Evolutionary conservation across 2,888 invertebrate genomes (phyloP).

Genomic region (Gandaritis pyraliata): DNA sequence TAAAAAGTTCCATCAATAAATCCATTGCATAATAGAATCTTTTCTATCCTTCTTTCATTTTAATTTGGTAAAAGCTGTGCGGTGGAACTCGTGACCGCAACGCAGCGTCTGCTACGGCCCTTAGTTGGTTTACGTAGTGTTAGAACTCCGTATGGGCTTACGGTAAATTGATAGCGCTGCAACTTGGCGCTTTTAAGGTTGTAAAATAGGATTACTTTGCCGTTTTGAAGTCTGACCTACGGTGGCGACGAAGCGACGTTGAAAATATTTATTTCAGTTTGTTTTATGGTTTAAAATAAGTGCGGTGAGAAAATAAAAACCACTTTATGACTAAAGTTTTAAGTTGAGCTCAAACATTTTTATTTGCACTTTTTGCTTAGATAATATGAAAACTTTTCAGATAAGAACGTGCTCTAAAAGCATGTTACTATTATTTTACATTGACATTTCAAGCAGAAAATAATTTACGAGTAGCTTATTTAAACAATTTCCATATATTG

Average conservation of each 20-base stretch:
- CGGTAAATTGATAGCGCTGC: slow-evolving; percentile 37
- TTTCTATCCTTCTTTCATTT: too few species aligned
- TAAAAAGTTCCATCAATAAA: too few species aligned
- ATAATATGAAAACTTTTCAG: not conserved
- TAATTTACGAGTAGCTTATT: slow-evolving; percentile 11
- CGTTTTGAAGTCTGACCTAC: slow-evolving; percentile 32
- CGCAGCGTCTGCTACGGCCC: slow-evolving; percentile 5
- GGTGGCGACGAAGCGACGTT: slow-evolving; percentile 5
- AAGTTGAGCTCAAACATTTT: slow-evolving; percentile 1
- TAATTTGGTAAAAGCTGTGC: not conserved
- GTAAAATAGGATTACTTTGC: slow-evolving; percentile 35
- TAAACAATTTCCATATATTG: slow-evolving; percentile 18
- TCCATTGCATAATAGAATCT: too few species aligned
- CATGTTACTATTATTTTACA: too few species aligned
- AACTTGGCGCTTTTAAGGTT: slow-evolving; percentile 34
- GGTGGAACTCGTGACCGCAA: not conserved
- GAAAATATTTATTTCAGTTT: slow-evolving; percentile 18
- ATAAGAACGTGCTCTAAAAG: too few species aligned
- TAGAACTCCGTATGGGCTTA: slow-evolving; percentile 32
- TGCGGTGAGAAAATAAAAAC: slow-evolving; percentile 1
- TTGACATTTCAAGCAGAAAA: not conserved
- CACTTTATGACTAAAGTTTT: slow-evolving; percentile 10
- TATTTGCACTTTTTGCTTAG: not conserved
- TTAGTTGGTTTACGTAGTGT: slow-evolving; percentile 28
- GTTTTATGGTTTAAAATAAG: slow-evolving; percentile 11